Conservation (phyloP, 2,797 vertebrate genomes). For the Staurois parvus region DNA sequence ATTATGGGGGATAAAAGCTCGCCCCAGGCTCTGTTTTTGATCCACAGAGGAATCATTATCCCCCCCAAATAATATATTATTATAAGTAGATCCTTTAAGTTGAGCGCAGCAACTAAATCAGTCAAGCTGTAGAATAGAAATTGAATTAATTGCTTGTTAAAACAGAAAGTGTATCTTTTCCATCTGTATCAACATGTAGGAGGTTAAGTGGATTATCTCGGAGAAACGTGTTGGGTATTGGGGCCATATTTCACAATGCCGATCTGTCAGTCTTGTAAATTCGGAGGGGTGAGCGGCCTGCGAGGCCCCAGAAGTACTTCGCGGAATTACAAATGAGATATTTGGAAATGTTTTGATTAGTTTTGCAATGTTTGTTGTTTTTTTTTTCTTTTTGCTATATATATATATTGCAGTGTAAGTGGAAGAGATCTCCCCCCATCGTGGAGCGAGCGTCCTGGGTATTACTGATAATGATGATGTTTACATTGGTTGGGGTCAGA, state of each 20-base stretch:
- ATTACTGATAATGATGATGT: background rate
- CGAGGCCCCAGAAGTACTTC: background rate
- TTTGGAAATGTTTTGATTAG: background rate
- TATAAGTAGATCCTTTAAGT: background rate
- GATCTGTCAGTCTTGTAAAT: constrained; percentile 10
- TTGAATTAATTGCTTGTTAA: constrained; percentile 12
- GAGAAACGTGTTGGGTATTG: constrained; percentile 59
- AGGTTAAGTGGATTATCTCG: constrained; percentile 61
- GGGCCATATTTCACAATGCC: background rate
- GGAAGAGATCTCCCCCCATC: background rate
- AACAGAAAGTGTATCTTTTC: background rate
- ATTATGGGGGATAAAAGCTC: background rate
- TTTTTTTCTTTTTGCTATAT: background rate
- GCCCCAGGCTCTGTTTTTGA: background rate
- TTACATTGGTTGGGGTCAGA: background rate
- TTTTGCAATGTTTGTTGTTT: background rate
- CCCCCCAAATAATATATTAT: background rate
- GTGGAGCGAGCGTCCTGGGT: background rate
- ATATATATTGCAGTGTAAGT: background rate
- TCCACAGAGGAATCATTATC: background rate
- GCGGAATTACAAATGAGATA: background rate
- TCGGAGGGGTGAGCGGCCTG: background rate
- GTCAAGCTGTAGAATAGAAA: background rate
- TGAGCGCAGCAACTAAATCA: background rate
- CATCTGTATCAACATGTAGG: constrained; percentile 73